Base-by-base conservation (phyloP, 1,140 invertebrate genomes). In the Dreissena rostriformis region DNA sequence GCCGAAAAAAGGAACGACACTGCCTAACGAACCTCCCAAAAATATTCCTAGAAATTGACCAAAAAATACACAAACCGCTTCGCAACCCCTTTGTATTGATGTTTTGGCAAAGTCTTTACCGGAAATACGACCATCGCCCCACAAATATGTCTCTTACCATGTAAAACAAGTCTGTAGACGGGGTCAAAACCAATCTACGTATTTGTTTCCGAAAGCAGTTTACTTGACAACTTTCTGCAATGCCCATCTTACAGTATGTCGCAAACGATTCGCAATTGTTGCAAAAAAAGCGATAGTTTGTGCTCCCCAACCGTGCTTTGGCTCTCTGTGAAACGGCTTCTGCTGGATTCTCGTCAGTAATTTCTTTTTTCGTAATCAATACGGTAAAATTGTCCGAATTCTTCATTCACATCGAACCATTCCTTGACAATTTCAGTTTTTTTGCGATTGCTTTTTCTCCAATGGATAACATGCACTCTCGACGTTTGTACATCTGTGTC, bases 231-330 rank as follows among this genome's bases (percentile, higher is more conserved):
- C 52, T 61, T 57, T 76, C 24, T 22, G 5, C 22, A 11, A 61
- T 57, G n/a, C 74, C 71, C 39, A 24, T 52, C n/a, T 73, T 52
- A n/a, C 71, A 73, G 24, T 51, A 73, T 26, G 71, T 53, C 61
- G 74, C 74, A 28, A 76, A 63, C 19, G 74, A 57, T 19, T 76
- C 53, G 26, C 74, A 76, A 29, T 76, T 76, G 55, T 76, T 24
- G 17, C 28, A 24, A 15, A 76, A 76, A 15, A 68, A 76, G 15
- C 53, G 14, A 22, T 76, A 76, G 12, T 55, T 28, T 28, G 26
- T 76, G 14, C 61, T 26, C 26, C 53, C 53, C 28, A 76, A 39
- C 74, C 28, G 24, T 8, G 52, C 61, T 5, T n/a, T 22, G 12
- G 74, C 74, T 76, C 74, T 76, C n/a, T 52, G 24, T 53, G 61